phyloP scores from a whole-genome alignment of 2,113 vertebrate species.

The Labrus mixtus region DNA sequence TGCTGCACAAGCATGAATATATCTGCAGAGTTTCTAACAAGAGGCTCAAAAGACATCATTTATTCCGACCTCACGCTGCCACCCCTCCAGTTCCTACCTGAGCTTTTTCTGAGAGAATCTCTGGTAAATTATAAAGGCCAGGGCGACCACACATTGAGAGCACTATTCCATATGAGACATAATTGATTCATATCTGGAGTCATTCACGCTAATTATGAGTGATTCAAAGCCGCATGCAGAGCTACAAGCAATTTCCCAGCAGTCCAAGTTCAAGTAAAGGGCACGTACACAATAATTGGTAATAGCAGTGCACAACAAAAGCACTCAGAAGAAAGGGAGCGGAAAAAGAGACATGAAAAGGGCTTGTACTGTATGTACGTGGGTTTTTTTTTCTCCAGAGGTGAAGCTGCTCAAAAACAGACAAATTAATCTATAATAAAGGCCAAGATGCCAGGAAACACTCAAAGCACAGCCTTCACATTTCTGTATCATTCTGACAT shows the following conservation, averaged over 20 bases:
- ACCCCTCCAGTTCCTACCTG: slow-evolving; percentile 38
- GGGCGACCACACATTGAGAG: slow-evolving; percentile 60
- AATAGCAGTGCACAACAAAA: slow-evolving; percentile 34
- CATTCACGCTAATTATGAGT: slow-evolving; percentile 72
- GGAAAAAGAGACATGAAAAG: slow-evolving; percentile 8
- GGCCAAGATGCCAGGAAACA: background rate
- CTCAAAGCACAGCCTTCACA: background rate
- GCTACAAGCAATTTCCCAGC: slow-evolving; percentile 63
- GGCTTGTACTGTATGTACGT: background rate
- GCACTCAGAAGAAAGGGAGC: slow-evolving; percentile 6
- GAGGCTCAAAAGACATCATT: slow-evolving; percentile 28
- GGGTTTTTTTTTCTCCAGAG: slow-evolving; percentile 6
- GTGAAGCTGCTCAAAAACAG: background rate
- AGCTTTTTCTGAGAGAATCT: slow-evolving; percentile 59
- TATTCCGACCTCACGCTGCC: slow-evolving; percentile 51
- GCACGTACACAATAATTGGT: slow-evolving; percentile 50
- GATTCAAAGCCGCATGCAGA: slow-evolving; percentile 60
- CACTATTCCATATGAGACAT: slow-evolving; percentile 64
- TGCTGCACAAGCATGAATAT: slow-evolving; percentile 34
- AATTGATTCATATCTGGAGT: slow-evolving; percentile 73
- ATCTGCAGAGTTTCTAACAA: slow-evolving; percentile 31
- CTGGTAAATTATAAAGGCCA: slow-evolving; percentile 62
- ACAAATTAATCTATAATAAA: background rate
- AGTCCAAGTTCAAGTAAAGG: slow-evolving; percentile 61
- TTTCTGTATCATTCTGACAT: too few species aligned